Percentiles rank a stretch among this genome's conserved stretches.
phyloP scores from a whole-genome alignment of 2,888 invertebrate species.

The Oligia strigilis region DNA sequence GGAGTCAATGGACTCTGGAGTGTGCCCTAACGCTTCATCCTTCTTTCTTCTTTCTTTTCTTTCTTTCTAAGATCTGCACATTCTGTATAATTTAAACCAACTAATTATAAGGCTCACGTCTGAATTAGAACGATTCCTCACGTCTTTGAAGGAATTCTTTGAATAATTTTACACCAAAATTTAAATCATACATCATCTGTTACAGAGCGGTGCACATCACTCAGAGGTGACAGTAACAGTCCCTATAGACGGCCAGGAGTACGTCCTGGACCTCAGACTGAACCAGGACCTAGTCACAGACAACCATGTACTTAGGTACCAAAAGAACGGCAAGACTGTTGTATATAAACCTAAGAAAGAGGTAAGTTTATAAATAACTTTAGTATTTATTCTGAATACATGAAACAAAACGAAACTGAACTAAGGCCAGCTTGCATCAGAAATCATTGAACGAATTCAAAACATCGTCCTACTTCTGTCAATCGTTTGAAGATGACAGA shows the following conservation, averaged over 20 bases:
- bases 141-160: not conserved
- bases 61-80: no score
- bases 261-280: slow-evolving; percentile 93
- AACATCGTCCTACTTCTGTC: not conserved
- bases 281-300: slow-evolving; percentile 93
- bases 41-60: no score
- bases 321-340: slow-evolving; percentile 89
- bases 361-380: slow-evolving; percentile 78
- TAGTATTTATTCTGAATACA: not conserved
- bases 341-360: slow-evolving; percentile 89
- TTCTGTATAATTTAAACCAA: not conserved
- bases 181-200: not conserved
- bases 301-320: slow-evolving; percentile 92
- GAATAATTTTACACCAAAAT: no score
- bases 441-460: not conserved
- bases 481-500: not conserved
- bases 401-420: not conserved
- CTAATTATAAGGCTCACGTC: not conserved
- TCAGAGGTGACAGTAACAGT: slow-evolving; percentile 91
- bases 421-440: not conserved
- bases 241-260: slow-evolving; percentile 92
- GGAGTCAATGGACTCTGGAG: not conserved
- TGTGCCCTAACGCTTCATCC: not conserved
- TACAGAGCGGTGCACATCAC: slow-evolving; percentile 84
- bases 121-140: not conserved